These are phyloP conservation scores for Falcunculus frontatus DNA, from an alignment of 2,113 vertebrate genomes.

Conservation along the genomic window DNA sequence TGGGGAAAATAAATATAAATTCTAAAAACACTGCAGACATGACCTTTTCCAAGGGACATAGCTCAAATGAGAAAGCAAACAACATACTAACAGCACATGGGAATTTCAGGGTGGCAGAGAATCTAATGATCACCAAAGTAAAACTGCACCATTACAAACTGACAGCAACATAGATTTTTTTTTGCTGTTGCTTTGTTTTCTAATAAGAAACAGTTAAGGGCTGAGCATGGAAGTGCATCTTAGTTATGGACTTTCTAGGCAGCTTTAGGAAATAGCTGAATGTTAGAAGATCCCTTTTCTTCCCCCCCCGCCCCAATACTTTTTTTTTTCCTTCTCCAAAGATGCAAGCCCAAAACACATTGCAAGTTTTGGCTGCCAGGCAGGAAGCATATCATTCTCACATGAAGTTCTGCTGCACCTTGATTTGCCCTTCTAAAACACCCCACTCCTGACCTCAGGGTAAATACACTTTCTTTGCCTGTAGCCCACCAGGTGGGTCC, in stretches of 20 bases:
- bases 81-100: neutral
- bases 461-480: neutral
- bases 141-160: neutral
- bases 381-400: neutral
- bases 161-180: neutral
- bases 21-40: neutral
- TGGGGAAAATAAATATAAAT: slow-evolving; percentile 27
- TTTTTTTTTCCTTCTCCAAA: neutral
- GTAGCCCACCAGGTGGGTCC: neutral
- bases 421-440: neutral
- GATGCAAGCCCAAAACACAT: neutral
- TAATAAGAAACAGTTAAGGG: neutral
- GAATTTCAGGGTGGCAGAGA: neutral
- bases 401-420: neutral
- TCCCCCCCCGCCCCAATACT: fast-evolving
- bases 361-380: neutral
- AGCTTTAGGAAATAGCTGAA: neutral
- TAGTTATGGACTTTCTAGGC: neutral
- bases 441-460: neutral
- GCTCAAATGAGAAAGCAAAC: neutral
- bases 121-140: neutral
- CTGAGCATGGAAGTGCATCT: neutral
- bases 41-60: neutral
- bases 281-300: neutral
- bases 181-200: neutral